phyloP scores from a whole-genome alignment of 1,140 invertebrate genomes.

The Drosophila ficusphila region DNA sequence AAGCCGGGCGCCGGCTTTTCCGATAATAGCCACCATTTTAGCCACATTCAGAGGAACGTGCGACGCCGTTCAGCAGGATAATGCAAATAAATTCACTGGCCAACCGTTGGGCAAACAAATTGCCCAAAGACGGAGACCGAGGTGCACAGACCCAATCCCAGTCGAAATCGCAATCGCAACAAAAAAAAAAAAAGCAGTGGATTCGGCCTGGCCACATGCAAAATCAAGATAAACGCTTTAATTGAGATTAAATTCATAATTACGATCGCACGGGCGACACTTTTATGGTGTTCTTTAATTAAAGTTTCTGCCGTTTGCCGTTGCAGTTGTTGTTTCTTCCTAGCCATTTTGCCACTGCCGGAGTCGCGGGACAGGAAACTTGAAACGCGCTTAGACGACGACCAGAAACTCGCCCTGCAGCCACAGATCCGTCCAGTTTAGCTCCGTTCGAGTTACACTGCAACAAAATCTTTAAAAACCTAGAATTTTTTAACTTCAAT shows the following conservation, averaged over 20 bases:
- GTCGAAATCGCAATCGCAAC: conserved; percentile 1
- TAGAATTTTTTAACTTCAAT: too few relatives aligned
- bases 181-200: too few relatives aligned
- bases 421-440: conserved; percentile 32
- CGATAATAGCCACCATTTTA: conserved; percentile 14
- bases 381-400: conserved; percentile 68
- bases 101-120: conserved; percentile 68
- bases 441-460: conserved; percentile 3
- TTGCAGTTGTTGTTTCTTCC: conserved; percentile 27
- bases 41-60: conserved; percentile 27
- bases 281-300: conserved; percentile 83
- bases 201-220: conserved; percentile 33
- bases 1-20: conserved; percentile 22
- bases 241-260: conserved; percentile 83
- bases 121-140: conserved; percentile 41
- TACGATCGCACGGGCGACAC: conserved; percentile 80
- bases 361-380: conserved; percentile 62
- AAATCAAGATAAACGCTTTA: conserved; percentile 82
- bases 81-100: conserved; percentile 77
- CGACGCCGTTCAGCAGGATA: conserved; percentile 52
- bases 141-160: conserved; percentile 11
- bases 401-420: conserved; percentile 46
- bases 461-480: neutral
- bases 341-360: conserved; percentile 15
- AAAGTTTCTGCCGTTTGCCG: conserved; percentile 61